These are phyloP conservation scores for Actinernus sp. DNA, from an alignment of 92 coral and sea anemone species.

Conservation along the genomic window DNA sequence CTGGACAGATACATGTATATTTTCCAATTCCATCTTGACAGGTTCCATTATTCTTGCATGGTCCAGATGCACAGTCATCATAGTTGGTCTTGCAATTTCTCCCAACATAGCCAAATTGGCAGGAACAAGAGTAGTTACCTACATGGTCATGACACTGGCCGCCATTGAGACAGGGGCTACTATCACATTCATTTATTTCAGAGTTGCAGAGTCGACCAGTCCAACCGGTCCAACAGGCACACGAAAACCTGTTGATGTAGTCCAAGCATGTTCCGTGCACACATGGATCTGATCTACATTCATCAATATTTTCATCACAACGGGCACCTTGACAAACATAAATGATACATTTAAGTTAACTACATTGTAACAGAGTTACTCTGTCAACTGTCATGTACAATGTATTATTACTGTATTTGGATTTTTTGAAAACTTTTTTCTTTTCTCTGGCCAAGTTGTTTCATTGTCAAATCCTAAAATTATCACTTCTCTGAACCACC, in stretches of 20 bases:
- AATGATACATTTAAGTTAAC: too few species aligned
- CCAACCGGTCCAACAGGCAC: constrained; percentile 30
- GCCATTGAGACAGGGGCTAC: constrained; percentile 64
- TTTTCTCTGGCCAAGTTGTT: too few species aligned
- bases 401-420: too few species aligned
- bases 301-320: constrained; percentile 40
- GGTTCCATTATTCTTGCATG: constrained; percentile 73
- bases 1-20: constrained; percentile 62
- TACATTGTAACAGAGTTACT: too few species aligned
- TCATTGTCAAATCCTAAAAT: too few species aligned
- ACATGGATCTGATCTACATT: constrained; percentile 49
- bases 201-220: constrained; percentile 25
- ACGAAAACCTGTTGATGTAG: constrained; percentile 16
- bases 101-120: constrained; percentile 67
- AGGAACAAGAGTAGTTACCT: constrained; percentile 60
- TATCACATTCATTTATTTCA: constrained; percentile 45
- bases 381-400: too few species aligned
- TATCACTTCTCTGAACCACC: too few species aligned
- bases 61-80: constrained; percentile 69
- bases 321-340: constrained; percentile 38
- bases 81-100: constrained; percentile 65
- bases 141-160: constrained; percentile 76
- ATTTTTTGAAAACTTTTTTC: too few species aligned
- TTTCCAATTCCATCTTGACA: constrained; percentile 61
- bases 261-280: constrained; percentile 29